These are phyloP conservation scores for Austrolebias charrua DNA, from an alignment of 2,797 vertebrate genomes.

Conservation along the genomic window DNA sequence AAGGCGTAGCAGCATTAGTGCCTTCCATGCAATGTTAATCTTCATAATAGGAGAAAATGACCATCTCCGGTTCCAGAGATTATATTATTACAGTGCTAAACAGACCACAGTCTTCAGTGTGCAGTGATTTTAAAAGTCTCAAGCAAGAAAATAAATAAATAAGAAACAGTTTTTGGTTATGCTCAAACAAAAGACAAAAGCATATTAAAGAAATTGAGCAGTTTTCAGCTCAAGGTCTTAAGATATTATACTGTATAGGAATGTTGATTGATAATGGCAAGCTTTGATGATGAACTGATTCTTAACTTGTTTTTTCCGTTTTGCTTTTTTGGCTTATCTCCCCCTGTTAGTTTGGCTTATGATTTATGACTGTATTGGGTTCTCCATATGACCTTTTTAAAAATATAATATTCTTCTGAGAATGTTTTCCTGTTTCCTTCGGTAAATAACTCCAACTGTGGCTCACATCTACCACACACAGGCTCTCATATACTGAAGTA, in stretches of 20 bases:
- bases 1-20: constrained; percentile 67
- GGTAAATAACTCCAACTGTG: constrained; percentile 51
- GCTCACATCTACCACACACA: constrained; percentile 13
- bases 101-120: constrained; percentile 65
- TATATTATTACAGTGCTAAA: constrained; percentile 70
- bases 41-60: constrained; percentile 69
- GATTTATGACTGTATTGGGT: constrained; percentile 51
- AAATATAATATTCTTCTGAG: constrained; percentile 33
- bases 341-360: constrained; percentile 27
- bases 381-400: constrained; percentile 25
- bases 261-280: constrained; percentile 47
- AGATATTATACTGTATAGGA: constrained; percentile 55
- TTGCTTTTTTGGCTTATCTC: constrained; percentile 44
- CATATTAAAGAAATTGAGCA: constrained; percentile 30
- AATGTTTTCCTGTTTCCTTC: constrained; percentile 19
- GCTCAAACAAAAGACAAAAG: constrained; percentile 37
- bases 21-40: constrained; percentile 75
- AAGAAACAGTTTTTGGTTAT: constrained; percentile 45
- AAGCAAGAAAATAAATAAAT: constrained; percentile 13
- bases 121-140: constrained; percentile 63
- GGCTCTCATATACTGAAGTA: constrained; percentile 29
- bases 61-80: constrained; percentile 57
- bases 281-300: constrained; percentile 59
- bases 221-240: constrained; percentile 32
- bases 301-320: constrained; percentile 34